These are phyloP conservation scores for Nannoperca australis DNA, from an alignment of 2,797 vertebrate species.

Conservation along the genomic window DNA sequence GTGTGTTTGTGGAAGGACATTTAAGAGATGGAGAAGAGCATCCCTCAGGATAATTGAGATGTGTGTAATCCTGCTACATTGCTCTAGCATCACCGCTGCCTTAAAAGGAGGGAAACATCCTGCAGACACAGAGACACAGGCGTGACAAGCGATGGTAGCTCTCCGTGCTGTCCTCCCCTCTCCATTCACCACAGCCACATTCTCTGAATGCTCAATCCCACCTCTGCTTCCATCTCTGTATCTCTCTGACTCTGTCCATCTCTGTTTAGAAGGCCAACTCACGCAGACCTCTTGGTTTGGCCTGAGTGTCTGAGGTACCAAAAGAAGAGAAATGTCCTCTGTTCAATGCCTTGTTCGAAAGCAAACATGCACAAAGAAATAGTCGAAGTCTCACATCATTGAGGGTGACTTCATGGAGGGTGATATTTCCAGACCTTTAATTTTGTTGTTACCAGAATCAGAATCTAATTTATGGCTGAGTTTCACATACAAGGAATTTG, in stretches of 20 bases:
- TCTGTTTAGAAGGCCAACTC: slow-evolving; percentile 41
- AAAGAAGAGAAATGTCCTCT: not conserved
- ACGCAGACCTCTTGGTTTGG: slow-evolving; percentile 47
- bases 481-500: no score
- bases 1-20: not conserved
- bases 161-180: slow-evolving; percentile 37
- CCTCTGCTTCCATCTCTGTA: slow-evolving; percentile 37
- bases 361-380: not conserved
- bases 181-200: slow-evolving; percentile 41
- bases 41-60: not conserved
- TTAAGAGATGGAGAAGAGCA: slow-evolving; percentile 16
- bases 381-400: not conserved
- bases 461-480: no score
- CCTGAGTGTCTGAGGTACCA: not conserved
- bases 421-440: not conserved
- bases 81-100: slow-evolving; percentile 70
- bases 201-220: slow-evolving; percentile 32
- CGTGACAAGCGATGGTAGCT: slow-evolving; percentile 65
- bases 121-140: slow-evolving; percentile 53
- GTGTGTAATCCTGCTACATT: slow-evolving; percentile 58
- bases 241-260: slow-evolving; percentile 19
- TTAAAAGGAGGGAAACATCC: slow-evolving; percentile 82
- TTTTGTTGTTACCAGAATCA: not conserved
- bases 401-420: not conserved
- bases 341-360: not conserved